phyloP scores from a whole-genome alignment of 2,113 vertebrate species.

The Sula dactylatra region DNA sequence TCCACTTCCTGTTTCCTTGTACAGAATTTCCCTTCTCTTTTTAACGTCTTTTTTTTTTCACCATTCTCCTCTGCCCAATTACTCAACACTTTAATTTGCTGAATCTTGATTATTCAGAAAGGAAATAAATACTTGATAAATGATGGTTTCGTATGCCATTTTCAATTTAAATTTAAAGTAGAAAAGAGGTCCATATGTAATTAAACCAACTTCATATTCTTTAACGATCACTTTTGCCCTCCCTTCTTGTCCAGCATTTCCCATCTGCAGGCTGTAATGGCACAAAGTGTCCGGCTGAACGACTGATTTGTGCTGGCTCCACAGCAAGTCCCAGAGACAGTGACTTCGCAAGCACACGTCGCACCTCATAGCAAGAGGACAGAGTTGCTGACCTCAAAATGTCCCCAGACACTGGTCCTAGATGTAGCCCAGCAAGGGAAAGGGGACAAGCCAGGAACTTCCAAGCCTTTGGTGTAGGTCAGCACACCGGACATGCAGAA shows the following conservation, averaged over 20 bases:
- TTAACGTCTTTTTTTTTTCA: fast-evolving
- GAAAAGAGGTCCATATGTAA: not conserved
- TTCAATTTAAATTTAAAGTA: not conserved
- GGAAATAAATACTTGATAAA: not conserved
- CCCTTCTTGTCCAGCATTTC: not conserved
- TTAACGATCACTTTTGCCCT: not conserved
- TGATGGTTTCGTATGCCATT: not conserved
- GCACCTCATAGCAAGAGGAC: not conserved
- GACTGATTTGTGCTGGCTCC: not conserved
- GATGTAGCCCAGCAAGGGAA: not conserved
- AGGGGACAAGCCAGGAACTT: not conserved
- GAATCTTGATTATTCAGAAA: not conserved
- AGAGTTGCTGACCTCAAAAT: not conserved
- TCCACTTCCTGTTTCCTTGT: not conserved
- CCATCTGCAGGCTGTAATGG: not conserved
- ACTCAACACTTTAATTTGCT: not conserved
- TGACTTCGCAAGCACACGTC: not conserved
- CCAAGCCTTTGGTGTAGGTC: not conserved
- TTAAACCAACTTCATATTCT: not conserved
- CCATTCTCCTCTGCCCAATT: not conserved
- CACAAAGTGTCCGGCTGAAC: not conserved
- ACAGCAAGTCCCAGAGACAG: not conserved
- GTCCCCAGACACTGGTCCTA: not conserved
- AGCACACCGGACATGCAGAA: not conserved
- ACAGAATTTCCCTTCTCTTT: not conserved